Evolutionary conservation across 2,113 vertebrate genomes (phyloP), one percentile per base, ranked within the genome.

Genomic region (Micronycteris hirsuta): DNA sequence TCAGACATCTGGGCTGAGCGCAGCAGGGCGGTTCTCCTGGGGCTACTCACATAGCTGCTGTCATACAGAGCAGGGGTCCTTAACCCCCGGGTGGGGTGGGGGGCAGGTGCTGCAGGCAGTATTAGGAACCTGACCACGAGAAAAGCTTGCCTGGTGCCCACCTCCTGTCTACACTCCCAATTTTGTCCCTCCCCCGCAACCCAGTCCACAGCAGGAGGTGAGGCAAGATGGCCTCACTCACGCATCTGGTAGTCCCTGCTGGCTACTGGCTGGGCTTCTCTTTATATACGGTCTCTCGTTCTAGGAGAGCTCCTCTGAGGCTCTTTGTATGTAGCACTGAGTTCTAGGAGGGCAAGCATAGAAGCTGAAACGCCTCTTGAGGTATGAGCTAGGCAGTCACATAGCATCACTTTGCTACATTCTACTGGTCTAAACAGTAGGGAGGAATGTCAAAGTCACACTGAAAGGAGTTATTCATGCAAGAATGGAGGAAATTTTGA

Each of bases 361-460:
- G 67, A 91, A 93, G 36, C 12, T 20, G 33, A 45, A 91, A 84
- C 31, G 3, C 38, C 38, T 80, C 73, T 56, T 22, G 38, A 65
- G 17, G 13, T 33, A 10, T 26, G 58, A 80, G 28, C 36, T 22
- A 58, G 20, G 28, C 81, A 68, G 54, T 36, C n/a, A 15, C 22
- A 16, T 26, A 52, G 24, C 31, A 63, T n/a, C 43, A 49, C 22
- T n/a, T 68, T 78, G 68, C 33, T 26, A 20, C 15, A 68, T 61
- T 67, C 31, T 73, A 19, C 56, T 65, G 47, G n/a, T 54, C 10
- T 33, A 86, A 86, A 61, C 26, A 43, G 16, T 31, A 63, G 61
- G 49, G 41, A 96, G 10, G 70, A 90, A 74, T 33, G 61, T 81
- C 86, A 71, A 70, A 86, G 36, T 76, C 63, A 61, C 36, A 19